Conservation (phyloP, 2,113 vertebrate species). For the Cyanoliseus patagonus region DNA sequence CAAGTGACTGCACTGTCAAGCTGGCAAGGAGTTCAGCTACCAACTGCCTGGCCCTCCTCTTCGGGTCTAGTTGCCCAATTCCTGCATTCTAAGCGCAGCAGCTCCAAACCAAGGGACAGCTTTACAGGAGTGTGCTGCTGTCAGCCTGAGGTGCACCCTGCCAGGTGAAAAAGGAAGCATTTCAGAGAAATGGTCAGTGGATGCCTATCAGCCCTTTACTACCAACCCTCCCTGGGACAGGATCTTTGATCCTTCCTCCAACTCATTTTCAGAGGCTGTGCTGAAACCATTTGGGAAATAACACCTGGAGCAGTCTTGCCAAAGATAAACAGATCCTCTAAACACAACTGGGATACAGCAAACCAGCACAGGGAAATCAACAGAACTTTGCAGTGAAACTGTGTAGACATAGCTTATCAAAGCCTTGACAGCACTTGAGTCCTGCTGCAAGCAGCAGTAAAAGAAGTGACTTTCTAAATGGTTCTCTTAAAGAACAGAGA, state of each 20-base stretch:
- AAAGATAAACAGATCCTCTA: conserved; percentile 17
- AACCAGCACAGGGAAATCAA: neutral
- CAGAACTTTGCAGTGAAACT: neutral
- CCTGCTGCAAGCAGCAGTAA: neutral
- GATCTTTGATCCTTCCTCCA: neutral
- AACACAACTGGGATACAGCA: neutral
- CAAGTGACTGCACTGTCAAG: neutral
- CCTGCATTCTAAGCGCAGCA: neutral
- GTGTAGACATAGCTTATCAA: neutral
- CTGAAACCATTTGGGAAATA: conserved; percentile 2
- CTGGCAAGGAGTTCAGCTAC: neutral
- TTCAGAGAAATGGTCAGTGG: neutral
- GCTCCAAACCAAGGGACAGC: neutral
- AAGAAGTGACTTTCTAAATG: neutral
- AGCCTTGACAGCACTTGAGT: neutral
- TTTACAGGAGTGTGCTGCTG: neutral
- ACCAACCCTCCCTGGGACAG: neutral
- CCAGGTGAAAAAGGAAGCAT: neutral
- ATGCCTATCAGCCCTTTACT: neutral
- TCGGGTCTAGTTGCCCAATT: neutral
- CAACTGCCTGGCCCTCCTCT: neutral
- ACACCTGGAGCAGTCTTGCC: neutral
- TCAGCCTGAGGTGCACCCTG: neutral
- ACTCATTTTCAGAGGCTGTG: neutral
- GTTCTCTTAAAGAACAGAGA: neutral